phyloP scores from a whole-genome alignment of 2,888 invertebrate genomes.

The Scaptomyza tumidula region DNA sequence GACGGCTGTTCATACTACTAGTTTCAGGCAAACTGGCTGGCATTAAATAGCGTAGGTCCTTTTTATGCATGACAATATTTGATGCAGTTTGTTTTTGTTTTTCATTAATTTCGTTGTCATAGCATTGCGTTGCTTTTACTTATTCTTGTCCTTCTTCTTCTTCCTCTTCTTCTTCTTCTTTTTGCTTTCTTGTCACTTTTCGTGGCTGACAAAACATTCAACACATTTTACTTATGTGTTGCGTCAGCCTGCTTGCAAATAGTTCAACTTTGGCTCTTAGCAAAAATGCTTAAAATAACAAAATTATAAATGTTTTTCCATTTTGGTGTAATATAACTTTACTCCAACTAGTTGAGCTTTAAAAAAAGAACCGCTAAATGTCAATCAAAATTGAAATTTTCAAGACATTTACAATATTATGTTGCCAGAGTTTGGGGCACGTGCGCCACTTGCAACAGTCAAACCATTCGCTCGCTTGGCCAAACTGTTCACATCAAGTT shows the following conservation, averaged over 20 bases:
- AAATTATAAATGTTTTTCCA: too few species aligned
- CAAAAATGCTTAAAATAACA: too few species aligned
- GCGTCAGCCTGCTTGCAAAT: neutral
- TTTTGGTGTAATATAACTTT: too few species aligned
- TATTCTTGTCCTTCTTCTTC: too few species aligned
- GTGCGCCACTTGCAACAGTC: slow-evolving; percentile 38
- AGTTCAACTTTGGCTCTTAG: neutral
- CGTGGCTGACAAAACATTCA: neutral
- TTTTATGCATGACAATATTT: slow-evolving; percentile 74
- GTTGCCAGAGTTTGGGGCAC: slow-evolving; percentile 37
- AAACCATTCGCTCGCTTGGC: slow-evolving; percentile 32
- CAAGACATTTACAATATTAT: slow-evolving; percentile 8
- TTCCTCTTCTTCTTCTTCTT: neutral
- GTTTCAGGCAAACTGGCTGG: slow-evolving; percentile 32
- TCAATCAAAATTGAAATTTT: slow-evolving; percentile 24
- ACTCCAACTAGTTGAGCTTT: neutral
- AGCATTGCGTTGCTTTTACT: neutral
- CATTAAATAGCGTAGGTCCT: slow-evolving; percentile 69
- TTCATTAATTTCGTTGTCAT: slow-evolving; percentile 34
- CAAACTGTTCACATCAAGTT: slow-evolving; percentile 70
- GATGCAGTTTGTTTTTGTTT: slow-evolving; percentile 49
- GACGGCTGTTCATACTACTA: slow-evolving; percentile 64
- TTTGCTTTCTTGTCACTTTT: too few species aligned
- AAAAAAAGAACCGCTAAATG: slow-evolving; percentile 1
- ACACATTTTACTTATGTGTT: neutral